A percentile compares a stretch with the other conserved stretches of the same genome.
Evolutionary conservation across 2,797 vertebrate species (phyloP).

Genomic region (Labroides dimidiatus): DNA sequence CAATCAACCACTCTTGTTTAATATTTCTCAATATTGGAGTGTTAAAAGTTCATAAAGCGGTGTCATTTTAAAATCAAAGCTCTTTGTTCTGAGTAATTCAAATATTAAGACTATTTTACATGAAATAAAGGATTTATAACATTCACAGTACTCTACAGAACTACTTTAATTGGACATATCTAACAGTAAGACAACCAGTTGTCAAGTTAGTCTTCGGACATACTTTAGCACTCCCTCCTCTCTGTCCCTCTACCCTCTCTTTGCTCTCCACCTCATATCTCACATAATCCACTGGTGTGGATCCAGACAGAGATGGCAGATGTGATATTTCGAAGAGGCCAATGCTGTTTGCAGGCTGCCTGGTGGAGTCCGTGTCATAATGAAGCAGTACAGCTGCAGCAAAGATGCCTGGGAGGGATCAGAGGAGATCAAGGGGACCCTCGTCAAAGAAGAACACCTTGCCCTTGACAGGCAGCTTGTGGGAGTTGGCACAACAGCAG

Average conservation of each 20-base stretch:
- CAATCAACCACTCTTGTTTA: too few species aligned
- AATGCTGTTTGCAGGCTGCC: conserved; percentile 60
- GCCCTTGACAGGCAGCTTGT: conserved; percentile 73
- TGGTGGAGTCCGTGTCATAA: conserved; percentile 71
- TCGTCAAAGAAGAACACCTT: conserved; percentile 66
- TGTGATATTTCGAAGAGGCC: conserved; percentile 61
- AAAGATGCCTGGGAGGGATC: conserved; percentile 71
- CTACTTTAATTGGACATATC: background rate
- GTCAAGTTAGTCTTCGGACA: background rate
- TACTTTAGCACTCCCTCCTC: conserved; percentile 16
- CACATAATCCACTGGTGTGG: conserved; percentile 48
- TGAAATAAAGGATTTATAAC: too few species aligned
- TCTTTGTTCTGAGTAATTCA: too few species aligned
- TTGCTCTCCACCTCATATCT: conserved; percentile 22
- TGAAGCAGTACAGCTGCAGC: conserved; percentile 70
- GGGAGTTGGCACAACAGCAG: conserved; percentile 61
- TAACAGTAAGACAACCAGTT: background rate
- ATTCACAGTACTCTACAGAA: too few species aligned
- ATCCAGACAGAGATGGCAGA: conserved; percentile 58
- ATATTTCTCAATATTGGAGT: too few species aligned
- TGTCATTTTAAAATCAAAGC: too few species aligned
- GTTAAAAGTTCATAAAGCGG: too few species aligned
- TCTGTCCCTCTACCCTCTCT: conserved; percentile 21
- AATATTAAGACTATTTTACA: too few species aligned
- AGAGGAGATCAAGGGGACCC: conserved; percentile 75